These are phyloP conservation scores for Xanthorhoe designata DNA, from an alignment of 2,888 invertebrate species.

Conservation along the genomic window DNA sequence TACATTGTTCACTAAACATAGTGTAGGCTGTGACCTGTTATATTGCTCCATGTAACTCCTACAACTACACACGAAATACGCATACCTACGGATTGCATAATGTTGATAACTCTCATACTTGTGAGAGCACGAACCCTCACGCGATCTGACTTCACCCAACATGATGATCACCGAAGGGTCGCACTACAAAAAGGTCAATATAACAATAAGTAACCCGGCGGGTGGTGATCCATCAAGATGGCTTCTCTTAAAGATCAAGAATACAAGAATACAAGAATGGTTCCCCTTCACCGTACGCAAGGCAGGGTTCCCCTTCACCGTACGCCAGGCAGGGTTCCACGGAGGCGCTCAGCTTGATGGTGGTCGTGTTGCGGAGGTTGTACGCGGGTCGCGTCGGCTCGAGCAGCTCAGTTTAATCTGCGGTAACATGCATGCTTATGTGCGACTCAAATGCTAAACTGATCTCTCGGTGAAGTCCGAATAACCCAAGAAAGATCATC, in stretches of 20 bases:
- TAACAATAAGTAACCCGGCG: neutral
- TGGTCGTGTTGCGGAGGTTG: neutral
- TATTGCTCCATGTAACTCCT: neutral
- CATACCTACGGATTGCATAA: neutral
- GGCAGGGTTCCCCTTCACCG: too few relatives aligned
- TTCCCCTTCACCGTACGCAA: too few relatives aligned
- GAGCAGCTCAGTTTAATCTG: neutral
- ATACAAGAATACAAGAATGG: too few relatives aligned
- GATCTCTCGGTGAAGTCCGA: neutral
- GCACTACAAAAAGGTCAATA: neutral
- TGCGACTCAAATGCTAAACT: neutral
- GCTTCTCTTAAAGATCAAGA: neutral
- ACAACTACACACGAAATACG: neutral
- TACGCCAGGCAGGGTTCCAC: neutral
- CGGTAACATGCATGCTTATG: neutral
- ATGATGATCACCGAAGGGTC: neutral
- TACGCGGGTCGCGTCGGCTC: neutral
- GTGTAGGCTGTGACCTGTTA: slow-evolving; percentile 15
- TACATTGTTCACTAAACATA: neutral
- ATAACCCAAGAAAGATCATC: neutral
- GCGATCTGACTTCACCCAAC: neutral
- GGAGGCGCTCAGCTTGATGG: neutral
- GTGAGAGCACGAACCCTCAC: neutral
- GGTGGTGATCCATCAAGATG: neutral
- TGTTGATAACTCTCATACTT: neutral